These are phyloP conservation scores for Agapornis roseicollis DNA, from an alignment of 2,113 vertebrate species.

Conservation along the genomic window DNA sequence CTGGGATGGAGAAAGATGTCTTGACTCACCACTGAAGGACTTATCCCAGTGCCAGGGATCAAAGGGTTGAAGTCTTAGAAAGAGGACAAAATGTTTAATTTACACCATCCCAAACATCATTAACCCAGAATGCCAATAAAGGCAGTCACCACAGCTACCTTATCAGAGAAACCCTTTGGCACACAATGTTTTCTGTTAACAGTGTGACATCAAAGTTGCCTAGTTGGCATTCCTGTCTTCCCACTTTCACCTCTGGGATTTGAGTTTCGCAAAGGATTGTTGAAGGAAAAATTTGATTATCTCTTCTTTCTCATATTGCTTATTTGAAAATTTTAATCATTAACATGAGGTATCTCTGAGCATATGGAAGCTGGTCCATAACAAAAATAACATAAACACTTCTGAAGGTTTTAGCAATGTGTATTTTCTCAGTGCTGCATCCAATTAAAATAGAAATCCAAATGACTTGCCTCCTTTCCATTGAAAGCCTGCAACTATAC, in stretches of 20 bases:
- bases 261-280: not conserved
- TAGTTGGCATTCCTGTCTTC: not conserved
- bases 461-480: not conserved
- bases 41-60: rapidly evolving
- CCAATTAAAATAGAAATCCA: slow-evolving; percentile 48
- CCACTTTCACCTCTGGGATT: not conserved
- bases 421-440: not conserved
- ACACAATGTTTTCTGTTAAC: not conserved
- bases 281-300: not conserved
- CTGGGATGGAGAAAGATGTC: not conserved
- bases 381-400: not conserved
- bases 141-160: not conserved
- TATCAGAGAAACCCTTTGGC: not conserved
- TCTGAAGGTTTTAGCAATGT: not conserved
- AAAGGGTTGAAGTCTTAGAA: not conserved
- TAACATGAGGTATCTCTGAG: not conserved
- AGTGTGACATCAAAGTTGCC: not conserved
- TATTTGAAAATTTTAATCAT: not conserved
- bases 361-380: not conserved
- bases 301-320: not conserved
- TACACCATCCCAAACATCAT: not conserved
- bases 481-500: not conserved
- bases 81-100: not conserved
- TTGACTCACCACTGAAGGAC: not conserved
- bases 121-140: too few relatives aligned